phyloP scores from a whole-genome alignment of 2,888 invertebrate genomes.

The Sipha maydis region DNA sequence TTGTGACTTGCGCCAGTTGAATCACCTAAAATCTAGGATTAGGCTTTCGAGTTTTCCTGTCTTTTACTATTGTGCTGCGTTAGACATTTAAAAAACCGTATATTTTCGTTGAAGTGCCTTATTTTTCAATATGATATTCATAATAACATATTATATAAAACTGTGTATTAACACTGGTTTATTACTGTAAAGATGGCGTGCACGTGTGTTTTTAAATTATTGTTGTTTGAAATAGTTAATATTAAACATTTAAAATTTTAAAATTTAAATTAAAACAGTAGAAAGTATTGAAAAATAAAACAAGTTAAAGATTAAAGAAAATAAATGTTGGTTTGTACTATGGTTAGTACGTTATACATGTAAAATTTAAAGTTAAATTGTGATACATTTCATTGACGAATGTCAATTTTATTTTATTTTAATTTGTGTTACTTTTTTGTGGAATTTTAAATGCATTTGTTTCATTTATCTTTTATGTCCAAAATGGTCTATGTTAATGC shows the following conservation, averaged over 20 bases:
- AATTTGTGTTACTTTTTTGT: too few species aligned
- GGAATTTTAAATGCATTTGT: too few species aligned
- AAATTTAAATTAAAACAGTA: neutral
- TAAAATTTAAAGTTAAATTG: too few species aligned
- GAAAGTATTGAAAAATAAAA: neutral
- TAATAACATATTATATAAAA: neutral
- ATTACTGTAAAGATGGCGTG: too few species aligned
- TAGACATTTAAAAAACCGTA: neutral
- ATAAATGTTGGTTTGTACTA: neutral
- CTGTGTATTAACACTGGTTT: too few species aligned
- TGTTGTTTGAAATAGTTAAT: too few species aligned
- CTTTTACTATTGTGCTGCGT: neutral
- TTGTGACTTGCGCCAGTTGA: neutral
- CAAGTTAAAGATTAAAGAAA: neutral
- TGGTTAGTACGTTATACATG: neutral
- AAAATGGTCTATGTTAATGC: too few species aligned
- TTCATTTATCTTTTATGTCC: too few species aligned
- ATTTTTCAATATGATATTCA: neutral
- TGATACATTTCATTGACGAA: too few species aligned
- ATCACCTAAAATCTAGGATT: constrained; percentile 18
- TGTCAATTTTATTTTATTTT: too few species aligned
- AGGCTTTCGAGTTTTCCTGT: constrained; percentile 3
- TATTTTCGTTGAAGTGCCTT: neutral
- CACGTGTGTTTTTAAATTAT: too few species aligned
- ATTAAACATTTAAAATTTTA: too few species aligned